Conservation (phyloP, 2,888 invertebrate species). For the Oligia fasciuncula region DNA sequence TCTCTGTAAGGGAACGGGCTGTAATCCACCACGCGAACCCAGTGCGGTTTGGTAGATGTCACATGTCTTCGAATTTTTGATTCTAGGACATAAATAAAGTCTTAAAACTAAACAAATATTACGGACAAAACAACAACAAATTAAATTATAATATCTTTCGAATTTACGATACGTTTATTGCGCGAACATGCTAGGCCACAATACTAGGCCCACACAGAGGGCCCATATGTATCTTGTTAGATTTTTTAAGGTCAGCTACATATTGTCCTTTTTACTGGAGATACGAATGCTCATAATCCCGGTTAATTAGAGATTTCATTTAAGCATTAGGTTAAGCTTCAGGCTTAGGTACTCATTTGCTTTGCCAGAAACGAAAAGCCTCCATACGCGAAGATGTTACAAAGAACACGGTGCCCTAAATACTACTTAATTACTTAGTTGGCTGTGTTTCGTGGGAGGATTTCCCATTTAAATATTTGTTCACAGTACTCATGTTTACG, state of each 20-base stretch:
- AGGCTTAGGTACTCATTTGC: neutral
- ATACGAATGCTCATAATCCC: neutral
- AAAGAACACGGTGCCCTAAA: neutral
- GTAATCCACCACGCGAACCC: too few relatives aligned
- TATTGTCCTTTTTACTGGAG: neutral
- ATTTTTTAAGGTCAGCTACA: neutral
- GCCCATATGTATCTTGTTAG: neutral
- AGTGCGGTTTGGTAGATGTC: too few relatives aligned
- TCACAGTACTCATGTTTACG: neutral
- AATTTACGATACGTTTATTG: too few relatives aligned
- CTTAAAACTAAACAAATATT: too few relatives aligned
- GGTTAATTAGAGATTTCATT: neutral
- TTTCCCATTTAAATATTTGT: neutral
- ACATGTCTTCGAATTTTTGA: too few relatives aligned
- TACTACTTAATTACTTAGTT: neutral
- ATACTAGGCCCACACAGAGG: neutral
- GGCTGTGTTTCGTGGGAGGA: neutral
- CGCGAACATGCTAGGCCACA: too few relatives aligned
- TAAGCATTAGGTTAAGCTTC: neutral
- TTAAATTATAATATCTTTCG: too few relatives aligned
- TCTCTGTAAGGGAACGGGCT: too few relatives aligned
- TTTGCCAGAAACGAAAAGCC: neutral
- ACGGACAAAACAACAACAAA: too few relatives aligned
- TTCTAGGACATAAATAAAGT: too few relatives aligned
- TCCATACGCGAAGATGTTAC: neutral